phyloP scores from a whole-genome alignment of 1,140 invertebrate genomes.

The Oedothorax gibbosus region DNA sequence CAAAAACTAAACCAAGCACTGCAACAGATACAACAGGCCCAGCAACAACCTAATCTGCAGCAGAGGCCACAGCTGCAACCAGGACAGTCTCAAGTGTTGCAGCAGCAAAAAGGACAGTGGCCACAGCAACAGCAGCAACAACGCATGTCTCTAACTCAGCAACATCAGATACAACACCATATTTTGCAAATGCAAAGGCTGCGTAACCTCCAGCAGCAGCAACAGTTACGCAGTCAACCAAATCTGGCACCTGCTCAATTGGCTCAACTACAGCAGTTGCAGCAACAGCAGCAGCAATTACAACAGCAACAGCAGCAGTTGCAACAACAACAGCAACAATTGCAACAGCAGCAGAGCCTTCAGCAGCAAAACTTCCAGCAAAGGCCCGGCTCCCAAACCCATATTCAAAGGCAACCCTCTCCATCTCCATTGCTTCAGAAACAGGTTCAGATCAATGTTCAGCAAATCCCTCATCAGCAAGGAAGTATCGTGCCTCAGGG shows the following conservation, averaged over 20 bases:
- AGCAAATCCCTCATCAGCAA: constrained; percentile 43
- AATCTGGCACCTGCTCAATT: constrained; percentile 60
- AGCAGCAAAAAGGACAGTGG: constrained; percentile 53
- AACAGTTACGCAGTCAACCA: constrained; percentile 66
- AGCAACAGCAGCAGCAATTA: constrained; percentile 62
- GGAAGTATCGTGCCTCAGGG: constrained; percentile 44
- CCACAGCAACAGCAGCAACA: constrained; percentile 57
- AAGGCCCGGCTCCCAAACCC: constrained; percentile 49
- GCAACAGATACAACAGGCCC: constrained; percentile 61
- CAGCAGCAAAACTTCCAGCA: constrained; percentile 32
- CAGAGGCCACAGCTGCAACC: constrained; percentile 65
- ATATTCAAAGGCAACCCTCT: constrained; percentile 41
- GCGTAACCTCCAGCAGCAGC: constrained; percentile 67
- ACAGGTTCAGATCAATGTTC: constrained; percentile 10
- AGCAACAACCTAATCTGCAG: constrained; percentile 62
- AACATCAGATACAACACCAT: constrained; percentile 48
- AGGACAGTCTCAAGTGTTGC: constrained; percentile 66
- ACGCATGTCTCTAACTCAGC: constrained; percentile 34
- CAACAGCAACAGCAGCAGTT: constrained; percentile 43
- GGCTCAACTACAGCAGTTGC: constrained; percentile 59
- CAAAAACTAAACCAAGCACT: constrained; percentile 57
- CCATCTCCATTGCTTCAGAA: constrained; percentile 30
- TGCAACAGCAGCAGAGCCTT: not conserved
- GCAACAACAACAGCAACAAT: constrained; percentile 60
- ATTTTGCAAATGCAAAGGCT: constrained; percentile 31